Evolutionary conservation across 2,797 vertebrate genomes (phyloP), one percentile per base, ranked within the genome.

Genomic region (Antennarius maculatus): DNA sequence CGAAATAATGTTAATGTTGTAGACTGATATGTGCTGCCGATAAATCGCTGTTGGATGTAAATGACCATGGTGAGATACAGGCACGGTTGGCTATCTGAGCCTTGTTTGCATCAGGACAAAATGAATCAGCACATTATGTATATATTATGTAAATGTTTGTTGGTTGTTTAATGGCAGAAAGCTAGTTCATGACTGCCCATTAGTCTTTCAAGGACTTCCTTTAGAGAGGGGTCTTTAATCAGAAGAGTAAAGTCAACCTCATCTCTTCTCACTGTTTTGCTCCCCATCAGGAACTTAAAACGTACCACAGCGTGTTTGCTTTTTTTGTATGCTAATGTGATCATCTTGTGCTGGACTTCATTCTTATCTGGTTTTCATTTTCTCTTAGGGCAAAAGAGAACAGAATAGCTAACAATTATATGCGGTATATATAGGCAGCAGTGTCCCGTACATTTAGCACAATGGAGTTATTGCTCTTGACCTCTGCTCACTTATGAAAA

Each of bases 71-170:
- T 63, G 68, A 31, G 71, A 85, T 82, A 60, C 60, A 61, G 61
- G 67, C 68, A n/a, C 42, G 53, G 72, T 76, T 86, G 88, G 86
- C 79, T 89, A 89, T 92, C 84, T 54, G 71, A 79, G 77, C 73
- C 81, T 84, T 77, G 81, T 89, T 86, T 81, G 86, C 85, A 86
- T 86, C 75, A 61, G 77, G 74, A 80, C 79, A 69, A 77, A 88
- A 74, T 88, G 84, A 90, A 90, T 91, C 86, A 89, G 85, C 80
- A 86, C 89, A 88, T 91, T 88, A 90, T 88, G 84, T 89, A 87
- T 88, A 88, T 86, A 91, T 92, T 92, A 91, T 92, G 89, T 90
- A 92, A 92, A 92, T 91, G 80, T 88, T 88, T 87, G 82, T 79
- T 67, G 61, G 72, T 84, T 89, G 81, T 71, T 90, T 91, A 90